phyloP scores from a whole-genome alignment of 2,797 vertebrate genomes.

The Semaprochilodus insignis region DNA sequence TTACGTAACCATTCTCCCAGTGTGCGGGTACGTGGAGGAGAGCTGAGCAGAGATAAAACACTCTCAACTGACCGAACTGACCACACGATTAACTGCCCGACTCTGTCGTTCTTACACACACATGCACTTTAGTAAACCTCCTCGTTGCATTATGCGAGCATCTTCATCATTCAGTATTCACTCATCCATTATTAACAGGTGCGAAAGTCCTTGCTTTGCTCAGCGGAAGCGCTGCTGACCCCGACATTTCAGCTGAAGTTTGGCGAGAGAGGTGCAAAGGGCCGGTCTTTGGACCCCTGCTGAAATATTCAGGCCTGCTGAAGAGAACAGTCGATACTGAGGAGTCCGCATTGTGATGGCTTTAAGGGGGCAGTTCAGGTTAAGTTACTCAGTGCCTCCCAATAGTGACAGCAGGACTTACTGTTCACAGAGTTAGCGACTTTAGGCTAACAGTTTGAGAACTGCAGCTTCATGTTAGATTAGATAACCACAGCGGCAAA shows the following conservation, averaged over 20 bases:
- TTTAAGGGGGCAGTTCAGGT: too few relatives aligned
- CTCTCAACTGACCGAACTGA: neutral
- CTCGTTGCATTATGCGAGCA: neutral
- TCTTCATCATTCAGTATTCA: slow-evolving; percentile 17
- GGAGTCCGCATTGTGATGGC: too few relatives aligned
- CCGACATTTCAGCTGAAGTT: slow-evolving; percentile 12
- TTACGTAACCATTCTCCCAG: slow-evolving; percentile 64
- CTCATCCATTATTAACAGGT: slow-evolving; percentile 42
- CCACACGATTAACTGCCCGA: neutral
- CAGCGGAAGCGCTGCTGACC: slow-evolving; percentile 14
- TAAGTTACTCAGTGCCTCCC: too few relatives aligned
- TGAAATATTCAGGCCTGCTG: slow-evolving; percentile 29
- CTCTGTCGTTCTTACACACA: neutral
- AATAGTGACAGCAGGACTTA: too few relatives aligned
- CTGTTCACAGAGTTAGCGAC: too few relatives aligned
- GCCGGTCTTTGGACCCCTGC: neutral
- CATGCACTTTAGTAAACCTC: neutral
- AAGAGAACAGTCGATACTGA: neutral
- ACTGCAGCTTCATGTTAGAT: neutral
- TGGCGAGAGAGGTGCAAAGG: slow-evolving; percentile 13
- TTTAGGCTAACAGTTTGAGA: neutral
- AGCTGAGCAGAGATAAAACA: neutral
- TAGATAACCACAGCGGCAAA: too few relatives aligned
- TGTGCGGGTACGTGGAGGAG: neutral
- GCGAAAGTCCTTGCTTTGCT: slow-evolving; percentile 14